Evolutionary conservation across 2,888 invertebrate genomes (phyloP), one percentile per base, ranked within the genome.

Genomic region (Platerodrilus igneus): DNA sequence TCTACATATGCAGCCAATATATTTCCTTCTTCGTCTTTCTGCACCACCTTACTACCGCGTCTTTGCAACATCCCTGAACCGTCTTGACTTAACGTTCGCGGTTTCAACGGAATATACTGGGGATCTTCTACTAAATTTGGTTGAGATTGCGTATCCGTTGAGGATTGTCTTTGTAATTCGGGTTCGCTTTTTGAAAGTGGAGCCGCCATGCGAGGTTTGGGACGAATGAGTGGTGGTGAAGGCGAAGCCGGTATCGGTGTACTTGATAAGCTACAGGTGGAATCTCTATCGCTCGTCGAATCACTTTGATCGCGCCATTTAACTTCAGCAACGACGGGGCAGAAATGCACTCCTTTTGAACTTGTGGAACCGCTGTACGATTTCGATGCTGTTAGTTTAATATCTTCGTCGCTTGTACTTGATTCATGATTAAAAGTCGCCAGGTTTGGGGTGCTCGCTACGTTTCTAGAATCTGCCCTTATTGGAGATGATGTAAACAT

Each of bases 301-400:
- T 32, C 42, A 35, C 41, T 48, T 21, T 51, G 52, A 40, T 84
- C 82, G 50, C 79, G 75, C 84, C 86, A 87, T 60, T 82, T 82
- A 44, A 86, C 83, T 67, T 86, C 84, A 29, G 83, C 81, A 8
- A 87, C 85, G 33, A 86, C 79, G 3, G 86, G 86, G 53, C 82
- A 84, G 63, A 87, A 87, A 56, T 84, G 85, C 16, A 87, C 86
- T 31, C 83, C 84, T 55, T 63, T 63, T 3, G 58, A 57, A 35
- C 60, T 59, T 1, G 57, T 56, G 10, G 57, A 61, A 8, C 60
- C 64, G 25, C 58, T 59, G 9, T 55, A 49, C 1, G 55, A 56
- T 45, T 57, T 62, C 20, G 59, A 51, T 1, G 62, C 56, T 3
- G 52, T 53, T 20, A 63, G 38, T 6, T 60, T 57, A 39, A 57